Percentiles rank a stretch among this genome's conserved stretches.
Evolutionary conservation across 2,113 vertebrate genomes (phyloP).

Genomic region (Psettodes erumei): DNA sequence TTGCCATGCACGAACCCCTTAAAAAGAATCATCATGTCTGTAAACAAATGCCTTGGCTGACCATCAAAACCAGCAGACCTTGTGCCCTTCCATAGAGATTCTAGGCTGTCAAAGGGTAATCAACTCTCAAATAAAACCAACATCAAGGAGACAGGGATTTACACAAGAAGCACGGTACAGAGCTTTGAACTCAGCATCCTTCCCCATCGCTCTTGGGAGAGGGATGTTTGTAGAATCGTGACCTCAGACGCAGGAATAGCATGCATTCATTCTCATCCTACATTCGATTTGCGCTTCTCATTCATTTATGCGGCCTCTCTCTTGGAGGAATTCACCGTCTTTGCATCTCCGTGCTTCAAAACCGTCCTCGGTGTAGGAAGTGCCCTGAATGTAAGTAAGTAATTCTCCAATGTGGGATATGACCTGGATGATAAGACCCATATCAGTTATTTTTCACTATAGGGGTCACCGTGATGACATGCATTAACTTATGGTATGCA

Average conservation of each 20-base stretch:
- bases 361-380: conserved; percentile 25
- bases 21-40: conserved; percentile 71
- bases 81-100: conserved; percentile 77
- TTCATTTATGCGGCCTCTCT: conserved; percentile 72
- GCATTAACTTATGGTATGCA: conserved; percentile 13
- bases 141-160: conserved; percentile 78
- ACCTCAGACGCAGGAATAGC: conserved; percentile 79
- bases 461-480: conserved; percentile 23
- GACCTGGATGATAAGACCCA: conserved; percentile 47
- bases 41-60: conserved; percentile 80
- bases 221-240: conserved; percentile 72
- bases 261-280: conserved; percentile 74
- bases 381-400: conserved; percentile 30
- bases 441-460: conserved; percentile 11
- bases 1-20: conserved; percentile 64
- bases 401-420: conserved; percentile 33
- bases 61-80: conserved; percentile 79
- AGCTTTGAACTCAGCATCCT: conserved; percentile 78
- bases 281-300: conserved; percentile 73
- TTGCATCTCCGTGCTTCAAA: conserved; percentile 60
- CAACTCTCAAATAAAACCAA: conserved; percentile 81
- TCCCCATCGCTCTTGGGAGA: conserved; percentile 71
- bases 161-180: conserved; percentile 62
- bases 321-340: conserved; percentile 61
- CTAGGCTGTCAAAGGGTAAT: conserved; percentile 81